Evolutionary conservation across 2,113 vertebrate species (phyloP).

Genomic region (Mirounga angustirostris): DNA sequence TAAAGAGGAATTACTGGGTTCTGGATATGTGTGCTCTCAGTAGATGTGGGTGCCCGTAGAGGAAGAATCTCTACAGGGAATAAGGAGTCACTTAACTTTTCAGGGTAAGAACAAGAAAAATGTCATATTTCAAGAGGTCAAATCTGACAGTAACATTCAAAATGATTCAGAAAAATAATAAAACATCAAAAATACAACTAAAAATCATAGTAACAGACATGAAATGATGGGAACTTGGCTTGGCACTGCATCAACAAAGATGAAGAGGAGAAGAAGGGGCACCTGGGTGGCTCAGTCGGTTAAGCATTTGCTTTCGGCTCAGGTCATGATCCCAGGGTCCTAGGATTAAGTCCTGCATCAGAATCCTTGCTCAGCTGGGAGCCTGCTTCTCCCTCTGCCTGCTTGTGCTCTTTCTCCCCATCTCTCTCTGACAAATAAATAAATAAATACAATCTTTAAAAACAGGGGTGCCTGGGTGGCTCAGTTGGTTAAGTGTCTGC

Average conservation of each 20-base stretch:
- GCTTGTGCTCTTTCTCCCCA: no score
- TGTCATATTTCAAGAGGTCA: background rate
- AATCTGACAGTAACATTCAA: background rate
- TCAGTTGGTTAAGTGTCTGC: no score
- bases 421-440: no score
- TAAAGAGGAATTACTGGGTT: background rate
- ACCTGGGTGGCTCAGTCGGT: no score
- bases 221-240: background rate
- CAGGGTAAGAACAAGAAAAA: slow-evolving; percentile 14
- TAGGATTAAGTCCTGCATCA: no score
- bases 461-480: no score
- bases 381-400: no score
- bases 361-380: no score
- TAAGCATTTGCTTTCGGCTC: no score
- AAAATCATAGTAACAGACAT: background rate
- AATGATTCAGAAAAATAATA: slow-evolving; percentile 28
- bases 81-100: background rate
- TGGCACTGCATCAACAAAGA: background rate
- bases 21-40: background rate
- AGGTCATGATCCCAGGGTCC: no score
- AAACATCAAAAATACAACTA: background rate
- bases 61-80: background rate
- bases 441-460: no score
- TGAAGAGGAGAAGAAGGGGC: background rate
- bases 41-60: background rate